phyloP scores from a whole-genome alignment of 1,140 invertebrate species.

The Vanessa atalanta region DNA sequence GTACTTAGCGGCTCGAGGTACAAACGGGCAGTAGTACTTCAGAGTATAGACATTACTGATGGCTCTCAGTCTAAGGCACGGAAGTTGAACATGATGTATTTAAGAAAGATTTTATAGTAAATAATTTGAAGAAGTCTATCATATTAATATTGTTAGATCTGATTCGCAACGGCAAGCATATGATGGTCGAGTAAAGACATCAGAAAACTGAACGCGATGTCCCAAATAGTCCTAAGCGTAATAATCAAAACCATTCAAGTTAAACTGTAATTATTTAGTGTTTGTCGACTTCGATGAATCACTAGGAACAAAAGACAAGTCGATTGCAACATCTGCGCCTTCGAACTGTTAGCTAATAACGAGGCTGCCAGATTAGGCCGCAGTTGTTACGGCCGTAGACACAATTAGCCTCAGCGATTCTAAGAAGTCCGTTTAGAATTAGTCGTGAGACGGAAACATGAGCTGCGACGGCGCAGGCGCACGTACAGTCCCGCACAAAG shows the following conservation, averaged over 20 bases:
- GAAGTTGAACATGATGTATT: background rate
- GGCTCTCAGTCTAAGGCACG: no score
- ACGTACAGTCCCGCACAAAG: conserved; percentile 17
- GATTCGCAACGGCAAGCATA: no score
- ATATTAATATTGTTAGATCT: background rate
- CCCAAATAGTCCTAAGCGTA: no score
- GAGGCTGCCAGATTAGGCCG: background rate
- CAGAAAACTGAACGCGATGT: no score
- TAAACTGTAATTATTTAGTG: background rate
- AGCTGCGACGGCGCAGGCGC: conserved; percentile 14
- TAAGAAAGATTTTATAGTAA: background rate
- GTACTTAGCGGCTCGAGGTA: background rate
- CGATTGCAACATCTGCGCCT: conserved; percentile 10
- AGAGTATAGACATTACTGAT: no score
- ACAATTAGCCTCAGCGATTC: conserved; percentile 24
- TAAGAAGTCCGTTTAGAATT: conserved; percentile 18
- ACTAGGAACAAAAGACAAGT: background rate
- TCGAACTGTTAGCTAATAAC: conserved; percentile 12
- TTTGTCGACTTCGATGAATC: background rate
- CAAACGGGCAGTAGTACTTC: no score
- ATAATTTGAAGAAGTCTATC: background rate
- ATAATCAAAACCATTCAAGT: background rate
- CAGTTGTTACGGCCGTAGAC: conserved; percentile 17
- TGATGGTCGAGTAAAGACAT: no score
- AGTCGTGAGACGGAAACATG: conserved; percentile 25